These are phyloP conservation scores for Poecilus cupreus DNA, from an alignment of 2,888 invertebrate species.

Conservation along the genomic window DNA sequence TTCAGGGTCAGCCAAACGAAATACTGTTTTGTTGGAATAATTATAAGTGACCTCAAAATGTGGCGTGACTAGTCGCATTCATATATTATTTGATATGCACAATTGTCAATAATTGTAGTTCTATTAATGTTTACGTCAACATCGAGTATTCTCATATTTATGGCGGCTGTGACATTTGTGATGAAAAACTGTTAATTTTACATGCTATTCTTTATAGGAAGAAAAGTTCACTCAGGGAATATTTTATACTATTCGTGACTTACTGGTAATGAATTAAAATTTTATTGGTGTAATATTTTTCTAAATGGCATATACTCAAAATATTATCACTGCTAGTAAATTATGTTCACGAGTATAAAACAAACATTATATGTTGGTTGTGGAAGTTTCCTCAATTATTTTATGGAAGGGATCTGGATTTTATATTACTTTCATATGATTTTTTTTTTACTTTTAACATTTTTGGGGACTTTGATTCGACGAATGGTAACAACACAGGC, in stretches of 20 bases:
- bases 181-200: constrained; percentile 2
- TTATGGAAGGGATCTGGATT: too few relatives aligned
- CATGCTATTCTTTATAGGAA: background rate
- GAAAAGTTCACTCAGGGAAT: background rate
- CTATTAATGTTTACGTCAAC: constrained; percentile 39
- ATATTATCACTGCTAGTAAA: too few relatives aligned
- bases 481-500: too few relatives aligned
- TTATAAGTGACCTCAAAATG: constrained; percentile 41
- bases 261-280: background rate
- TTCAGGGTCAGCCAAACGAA: constrained; percentile 28
- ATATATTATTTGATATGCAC: constrained; percentile 44
- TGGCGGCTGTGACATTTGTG: background rate
- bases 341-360: too few relatives aligned
- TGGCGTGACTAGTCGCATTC: constrained; percentile 35
- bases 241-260: background rate
- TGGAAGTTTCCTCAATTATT: too few relatives aligned
- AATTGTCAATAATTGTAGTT: constrained; percentile 39
- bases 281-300: too few relatives aligned
- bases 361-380: too few relatives aligned
- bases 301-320: too few relatives aligned
- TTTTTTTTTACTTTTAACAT: too few relatives aligned
- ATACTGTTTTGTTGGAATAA: constrained; percentile 13
- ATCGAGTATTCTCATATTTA: background rate
- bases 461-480: too few relatives aligned
- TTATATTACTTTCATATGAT: too few relatives aligned